Percentiles rank a stretch among this genome's conserved stretches.
Evolutionary conservation across 92 coral and sea anemone genomes (phyloP).

Genomic region (Phenganax stokvisi): DNA sequence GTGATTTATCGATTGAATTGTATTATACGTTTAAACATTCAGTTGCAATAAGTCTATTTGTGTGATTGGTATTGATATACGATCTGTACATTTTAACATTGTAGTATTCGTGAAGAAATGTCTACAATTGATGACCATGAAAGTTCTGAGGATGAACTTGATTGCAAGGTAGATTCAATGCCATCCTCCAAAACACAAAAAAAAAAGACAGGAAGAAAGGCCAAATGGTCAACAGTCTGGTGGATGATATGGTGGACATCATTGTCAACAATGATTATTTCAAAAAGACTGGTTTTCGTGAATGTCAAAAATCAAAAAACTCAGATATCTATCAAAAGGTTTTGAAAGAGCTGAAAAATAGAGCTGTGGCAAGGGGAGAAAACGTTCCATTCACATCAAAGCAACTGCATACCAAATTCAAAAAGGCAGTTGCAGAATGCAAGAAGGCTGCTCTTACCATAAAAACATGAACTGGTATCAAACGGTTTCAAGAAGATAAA

Average conservation of each 20-base stretch:
- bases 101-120: too few relatives aligned
- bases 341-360: conserved; percentile 37
- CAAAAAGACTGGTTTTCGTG: not conserved
- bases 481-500: conserved; percentile 37
- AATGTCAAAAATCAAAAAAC: conserved; percentile 7
- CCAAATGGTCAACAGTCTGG: not conserved
- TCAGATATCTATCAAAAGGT: conserved; percentile 20
- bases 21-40: too few relatives aligned
- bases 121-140: too few relatives aligned
- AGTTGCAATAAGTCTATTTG: too few relatives aligned
- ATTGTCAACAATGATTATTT: not conserved
- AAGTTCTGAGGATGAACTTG: not conserved
- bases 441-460: conserved; percentile 35
- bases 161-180: not conserved
- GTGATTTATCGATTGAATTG: too few relatives aligned
- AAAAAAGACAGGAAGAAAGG: conserved; percentile 27
- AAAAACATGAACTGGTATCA: conserved; percentile 35
- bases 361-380: conserved; percentile 31
- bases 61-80: too few relatives aligned
- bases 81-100: too few relatives aligned
- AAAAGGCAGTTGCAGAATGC: conserved; percentile 30
- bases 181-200: not conserved
- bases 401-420: conserved; percentile 43
- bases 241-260: conserved; percentile 24
- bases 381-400: conserved; percentile 31